Base-by-base conservation (phyloP, 1,140 invertebrate species). In the Nephila pilipes region DNA sequence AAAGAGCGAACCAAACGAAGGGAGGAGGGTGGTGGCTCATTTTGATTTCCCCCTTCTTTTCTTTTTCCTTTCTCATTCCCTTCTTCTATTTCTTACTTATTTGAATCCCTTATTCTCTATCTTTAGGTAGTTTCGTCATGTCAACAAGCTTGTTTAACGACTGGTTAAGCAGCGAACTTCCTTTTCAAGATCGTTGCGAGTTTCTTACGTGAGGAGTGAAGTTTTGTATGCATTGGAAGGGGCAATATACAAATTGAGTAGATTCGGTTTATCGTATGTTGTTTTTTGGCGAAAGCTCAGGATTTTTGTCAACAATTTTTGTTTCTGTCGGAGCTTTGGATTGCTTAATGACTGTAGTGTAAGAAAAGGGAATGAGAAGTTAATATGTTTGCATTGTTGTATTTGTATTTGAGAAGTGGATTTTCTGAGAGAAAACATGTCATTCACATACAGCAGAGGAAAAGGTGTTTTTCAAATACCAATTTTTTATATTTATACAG, bases 121-220 rank as follows among this genome's bases (percentile, higher is more conserved):
- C 60, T 54, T 91, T 85, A 69, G 90, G 63, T 92, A 85, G 90
- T 85, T 85, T 92, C 83, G 63, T 85, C 90, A 65, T 92, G 90
- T 92, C 90, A 92, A 92, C 90, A 92, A 92, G 90, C 90, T 92
- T 92, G 90, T 92, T 92, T 92, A 92, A 92, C 90, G 83, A 92
- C 90, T 92, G 81, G 90, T 92, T 92, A 92, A 75, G 80, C 90
- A 92, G 57, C 25, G 90, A 32, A 81, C 38, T 81, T 90, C 89
- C 89, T 38, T 80, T 87, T 87, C 60, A 87, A 87, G 60, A 87
- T 87, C 85, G 85, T 22, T 65, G 55, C 57, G 20, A 38, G 85
- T 65, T 90, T 60, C 25, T 55, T 38, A 75, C 69, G 69, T 75
- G 29, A 36, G 29, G 69, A 75, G 69, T 75, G 69, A 75, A 75